Evolutionary conservation across 2,797 vertebrate species (phyloP), one percentile per base, ranked within the genome.

Genomic region (Enteromius unitaeniatus): DNA sequence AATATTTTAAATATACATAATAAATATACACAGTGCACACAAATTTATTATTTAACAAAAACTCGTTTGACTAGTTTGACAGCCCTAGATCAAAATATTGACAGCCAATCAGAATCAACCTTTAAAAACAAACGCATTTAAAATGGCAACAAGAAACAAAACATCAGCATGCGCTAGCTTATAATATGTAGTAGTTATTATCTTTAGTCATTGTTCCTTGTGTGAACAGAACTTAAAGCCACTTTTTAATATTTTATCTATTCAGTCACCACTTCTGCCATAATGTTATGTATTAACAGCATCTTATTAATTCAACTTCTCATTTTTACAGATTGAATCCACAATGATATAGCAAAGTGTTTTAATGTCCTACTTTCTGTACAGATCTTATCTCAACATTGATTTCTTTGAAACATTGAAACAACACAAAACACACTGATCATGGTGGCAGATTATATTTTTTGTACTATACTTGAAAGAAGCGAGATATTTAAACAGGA

Each of bases 401-500:
- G 15, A 51, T 21, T 73, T 6, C 23, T 28, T 42, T 28, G 21
- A 49, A 73, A 9, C 5, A 0, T 49, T 74, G 28, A 53, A 74
- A 49, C 14, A 74, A 80, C 55, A 14, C 34, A 76, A 64, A 53
- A 58, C 37, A 75, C 19, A n/a, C 34, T 21, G 13, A 37, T 58
- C 8, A 28, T 11, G 28, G 64, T 14, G 53, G 21, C 51, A 26
- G 21, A 23, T 17, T 34, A 11, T 23, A 14, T 74, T 51, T 75
- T 81, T 68, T 58, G 14, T 78, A 79, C 68, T 81, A 75, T 40
- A 83, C 70, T 9, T 49, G 51, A 49, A 65, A 67, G 67, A 73
- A 81, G 73, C 5, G 14, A 83, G 72, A 78, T n/a, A 70, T 86
- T 83, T 78, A 55, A 64, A 83, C 65, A 88, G 85, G 79, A 85